Evolutionary conservation across 2,113 vertebrate genomes (phyloP), one percentile per base, ranked within the genome.

Genomic region (Nothocercus nigrocapillus): DNA sequence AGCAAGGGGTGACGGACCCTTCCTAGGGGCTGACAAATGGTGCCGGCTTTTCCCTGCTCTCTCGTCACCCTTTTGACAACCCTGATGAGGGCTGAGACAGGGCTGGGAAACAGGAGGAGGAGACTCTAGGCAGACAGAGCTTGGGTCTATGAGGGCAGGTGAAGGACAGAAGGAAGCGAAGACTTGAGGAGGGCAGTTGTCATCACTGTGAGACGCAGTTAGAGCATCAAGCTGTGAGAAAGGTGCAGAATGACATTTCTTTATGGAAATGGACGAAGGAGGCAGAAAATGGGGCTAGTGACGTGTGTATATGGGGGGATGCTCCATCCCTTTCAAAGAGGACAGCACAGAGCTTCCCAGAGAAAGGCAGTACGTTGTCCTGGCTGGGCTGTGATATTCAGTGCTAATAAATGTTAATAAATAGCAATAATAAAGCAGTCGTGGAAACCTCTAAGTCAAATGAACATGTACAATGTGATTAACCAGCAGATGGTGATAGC

Each of bases 301-400:
- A 34, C 70, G 16, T 16, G n/a, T 38, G 32, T 2, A 0, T 25
- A 14, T 56, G 62, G 8, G 5, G 1, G 7, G 40, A 28, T 12
- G 40, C 28, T 20, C 17, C 27, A 7, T 28, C 15, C 28, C 30
- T 9, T 20, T 76, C 54, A 69, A 73, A 44, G 13, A 45, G 45
- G 49, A n/a, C 45, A 66, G 21, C 7, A 36, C 16, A 25, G 7
- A 24, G 17, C 44, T 90, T 85, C 49, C 32, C 42, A 74, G 51
- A 11, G 27, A n/a, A 80, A 77, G n/a, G 24, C 34, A 49, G 8
- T 59, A n/a, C 54, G n/a, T 17, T 74, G 32, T 20, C 40, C 45
- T 63, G 21, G 5, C 44, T 70, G 22, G n/a, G 27, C 4, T 11
- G 20, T 36, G 49, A 78, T 19, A 4, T 42, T 67, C 56, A 61